These are phyloP conservation scores for Pycnomerus fuliginosus DNA, from an alignment of 2,888 invertebrate species.

Conservation along the genomic window DNA sequence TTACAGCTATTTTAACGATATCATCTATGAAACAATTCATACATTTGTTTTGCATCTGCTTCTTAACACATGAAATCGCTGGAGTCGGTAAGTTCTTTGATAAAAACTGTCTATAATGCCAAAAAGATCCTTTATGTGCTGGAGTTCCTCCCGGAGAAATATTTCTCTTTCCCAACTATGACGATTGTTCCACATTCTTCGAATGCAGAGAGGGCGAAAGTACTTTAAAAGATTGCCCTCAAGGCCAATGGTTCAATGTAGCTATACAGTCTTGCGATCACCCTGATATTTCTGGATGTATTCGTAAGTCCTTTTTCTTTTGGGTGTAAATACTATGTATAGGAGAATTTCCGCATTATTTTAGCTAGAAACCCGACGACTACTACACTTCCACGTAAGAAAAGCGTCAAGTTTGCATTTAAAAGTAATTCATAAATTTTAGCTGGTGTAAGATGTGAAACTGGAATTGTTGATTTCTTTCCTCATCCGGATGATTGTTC, in stretches of 20 bases:
- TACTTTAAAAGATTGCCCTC: background rate
- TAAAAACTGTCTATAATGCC: too few relatives aligned
- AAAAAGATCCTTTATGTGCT: slow-evolving; percentile 2
- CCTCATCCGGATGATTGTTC: slow-evolving; percentile 5
- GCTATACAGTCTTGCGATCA: slow-evolving; percentile 3
- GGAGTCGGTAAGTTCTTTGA: too few relatives aligned
- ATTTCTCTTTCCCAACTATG: slow-evolving; percentile 4
- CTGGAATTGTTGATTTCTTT: slow-evolving; percentile 5
- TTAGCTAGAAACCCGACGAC: background rate
- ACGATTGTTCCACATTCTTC: slow-evolving; percentile 2
- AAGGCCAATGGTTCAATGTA: slow-evolving; percentile 5
- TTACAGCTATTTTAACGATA: too few relatives aligned
- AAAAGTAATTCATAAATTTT: too few relatives aligned
- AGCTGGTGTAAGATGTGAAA: background rate
- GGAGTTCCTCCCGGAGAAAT: slow-evolving; percentile 3
- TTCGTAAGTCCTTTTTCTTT: background rate
- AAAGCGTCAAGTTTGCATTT: too few relatives aligned
- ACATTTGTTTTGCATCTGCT: too few relatives aligned
- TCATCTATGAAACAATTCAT: too few relatives aligned
- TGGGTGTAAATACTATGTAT: background rate
- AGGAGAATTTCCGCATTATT: background rate
- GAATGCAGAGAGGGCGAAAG: slow-evolving; percentile 1
- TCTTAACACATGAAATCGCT: too few relatives aligned
- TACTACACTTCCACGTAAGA: too few relatives aligned
- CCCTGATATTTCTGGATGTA: slow-evolving; percentile 2